Percentiles rank a stretch among this genome's conserved stretches.
Conservation (phyloP, 1,140 invertebrate species). For the Cherax quadricarinatus region DNA sequence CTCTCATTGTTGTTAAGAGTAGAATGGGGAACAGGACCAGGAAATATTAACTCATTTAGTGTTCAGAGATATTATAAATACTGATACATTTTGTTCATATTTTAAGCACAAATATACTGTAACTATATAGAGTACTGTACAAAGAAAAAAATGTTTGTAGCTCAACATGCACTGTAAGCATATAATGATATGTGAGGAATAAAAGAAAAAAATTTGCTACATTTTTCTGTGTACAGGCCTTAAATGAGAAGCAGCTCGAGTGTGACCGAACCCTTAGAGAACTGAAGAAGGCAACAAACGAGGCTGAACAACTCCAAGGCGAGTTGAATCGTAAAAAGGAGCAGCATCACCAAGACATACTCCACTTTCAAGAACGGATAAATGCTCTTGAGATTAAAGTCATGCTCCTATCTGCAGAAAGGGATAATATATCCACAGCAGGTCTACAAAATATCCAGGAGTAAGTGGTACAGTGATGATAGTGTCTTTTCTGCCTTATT, state of each 20-base stretch:
- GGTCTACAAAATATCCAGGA: constrained; percentile 18
- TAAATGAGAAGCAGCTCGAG: constrained; percentile 48
- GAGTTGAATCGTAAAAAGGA: constrained; percentile 36
- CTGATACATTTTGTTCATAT: no score
- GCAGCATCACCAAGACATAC: constrained; percentile 31
- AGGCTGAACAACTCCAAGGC: constrained; percentile 16
- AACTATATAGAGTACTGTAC: no score
- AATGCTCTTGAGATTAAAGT: constrained; percentile 27
- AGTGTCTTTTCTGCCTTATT: no score
- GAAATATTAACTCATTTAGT: no score
- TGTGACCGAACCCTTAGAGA: constrained; percentile 6
- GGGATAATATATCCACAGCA: neutral
- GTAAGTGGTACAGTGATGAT: neutral
- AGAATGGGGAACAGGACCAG: no score
- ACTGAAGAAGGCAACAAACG: constrained; percentile 14
- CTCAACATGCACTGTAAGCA: no score
- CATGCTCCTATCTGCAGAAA: neutral
- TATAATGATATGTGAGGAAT: no score
- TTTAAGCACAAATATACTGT: no score
- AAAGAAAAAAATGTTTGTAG: no score
- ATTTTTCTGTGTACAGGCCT: neutral
- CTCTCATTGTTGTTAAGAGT: no score
- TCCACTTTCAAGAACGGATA: constrained; percentile 41
- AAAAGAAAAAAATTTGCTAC: neutral
- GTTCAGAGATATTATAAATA: no score